Conservation (phyloP, 2,113 vertebrate species). For the Galeopterus variegatus region DNA sequence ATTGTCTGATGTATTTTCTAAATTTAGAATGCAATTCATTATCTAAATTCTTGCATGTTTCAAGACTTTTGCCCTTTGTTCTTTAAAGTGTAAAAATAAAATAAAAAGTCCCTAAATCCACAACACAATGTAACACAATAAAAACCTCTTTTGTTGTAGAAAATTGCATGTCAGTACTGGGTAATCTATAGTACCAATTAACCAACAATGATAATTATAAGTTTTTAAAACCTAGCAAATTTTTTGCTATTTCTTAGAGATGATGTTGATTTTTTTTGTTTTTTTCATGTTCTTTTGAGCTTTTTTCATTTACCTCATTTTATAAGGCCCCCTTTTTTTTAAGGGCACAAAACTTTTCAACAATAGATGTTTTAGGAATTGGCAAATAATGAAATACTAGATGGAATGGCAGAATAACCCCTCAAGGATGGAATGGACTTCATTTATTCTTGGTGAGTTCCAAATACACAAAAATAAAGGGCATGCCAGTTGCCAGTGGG, state of each 20-base stretch:
- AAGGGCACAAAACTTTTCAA: slow-evolving; percentile 71
- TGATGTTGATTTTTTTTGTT: slow-evolving; percentile 52
- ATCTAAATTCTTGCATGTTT: slow-evolving; percentile 63
- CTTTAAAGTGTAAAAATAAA: slow-evolving; percentile 74
- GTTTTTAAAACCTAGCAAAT: slow-evolving; percentile 73
- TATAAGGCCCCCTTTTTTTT: background rate
- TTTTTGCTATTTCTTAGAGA: slow-evolving; percentile 56
- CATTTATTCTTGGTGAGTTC: slow-evolving; percentile 80
- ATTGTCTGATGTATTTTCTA: slow-evolving; percentile 75
- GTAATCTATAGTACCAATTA: slow-evolving; percentile 77
- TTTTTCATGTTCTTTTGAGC: slow-evolving; percentile 63
- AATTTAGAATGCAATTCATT: slow-evolving; percentile 73
- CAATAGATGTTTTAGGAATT: slow-evolving; percentile 73
- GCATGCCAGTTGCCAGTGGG: slow-evolving; percentile 77
- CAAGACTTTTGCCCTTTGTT: slow-evolving; percentile 68
- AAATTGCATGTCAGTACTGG: slow-evolving; percentile 70
- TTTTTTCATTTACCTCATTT: slow-evolving; percentile 48
- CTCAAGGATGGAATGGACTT: slow-evolving; percentile 77
- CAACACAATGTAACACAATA: slow-evolving; percentile 19
- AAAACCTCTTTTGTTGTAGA: slow-evolving; percentile 78
- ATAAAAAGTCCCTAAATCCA: slow-evolving; percentile 59
- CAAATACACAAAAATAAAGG: slow-evolving; percentile 79
- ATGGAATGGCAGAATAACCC: slow-evolving; percentile 68
- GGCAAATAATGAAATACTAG: slow-evolving; percentile 69
- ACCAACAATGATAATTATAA: slow-evolving; percentile 69